Evolutionary conservation across 1,140 invertebrate genomes (phyloP), one percentile per base, ranked within the genome.

Genomic region (Dysdera silvatica): DNA sequence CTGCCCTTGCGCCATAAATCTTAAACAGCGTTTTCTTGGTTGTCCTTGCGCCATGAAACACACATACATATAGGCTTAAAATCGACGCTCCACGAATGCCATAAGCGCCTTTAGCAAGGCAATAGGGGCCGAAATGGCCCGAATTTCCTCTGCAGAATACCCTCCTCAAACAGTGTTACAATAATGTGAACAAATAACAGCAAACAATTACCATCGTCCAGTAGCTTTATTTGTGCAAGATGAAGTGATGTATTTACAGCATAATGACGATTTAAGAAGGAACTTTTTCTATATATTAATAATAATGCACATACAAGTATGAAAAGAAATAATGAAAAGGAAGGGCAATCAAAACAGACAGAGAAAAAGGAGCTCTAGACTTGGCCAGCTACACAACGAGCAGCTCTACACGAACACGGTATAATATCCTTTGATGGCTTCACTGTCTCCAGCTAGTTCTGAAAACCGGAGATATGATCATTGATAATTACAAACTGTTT

Each of bases 161-260:
- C n/a, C n/a, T n/a, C n/a, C n/a, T n/a, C n/a, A n/a, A n/a, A n/a
- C n/a, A n/a, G n/a, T n/a, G n/a, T n/a, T n/a, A n/a, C n/a, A n/a
- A n/a, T n/a, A n/a, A n/a, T n/a, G n/a, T 40, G 33, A 45, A 23
- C 10, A 45, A 57, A 52, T 5, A 43, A 41, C 41, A 43, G 18
- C 23, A 45, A 14, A 54, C 28, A 61, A 28, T 28, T 26, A 45
- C 49, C 59, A 61, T 33, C 60, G 53, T 61, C 60, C 60, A 26
- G 53, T 61, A 35, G 53, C 37, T 56, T 63, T 63, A 63, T 63
- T 63, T 52, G 61, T 63, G 61, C 61, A 63, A 63, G 61, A 63
- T 63, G 61, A 63, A 63, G 56, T 63, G 61, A 63, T 63, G 48
- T 63, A 63, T 63, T 24, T 63, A 63, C 43, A 63, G 32, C 40